phyloP scores from a whole-genome alignment of 2,113 vertebrate genomes.

The Lota lota region DNA sequence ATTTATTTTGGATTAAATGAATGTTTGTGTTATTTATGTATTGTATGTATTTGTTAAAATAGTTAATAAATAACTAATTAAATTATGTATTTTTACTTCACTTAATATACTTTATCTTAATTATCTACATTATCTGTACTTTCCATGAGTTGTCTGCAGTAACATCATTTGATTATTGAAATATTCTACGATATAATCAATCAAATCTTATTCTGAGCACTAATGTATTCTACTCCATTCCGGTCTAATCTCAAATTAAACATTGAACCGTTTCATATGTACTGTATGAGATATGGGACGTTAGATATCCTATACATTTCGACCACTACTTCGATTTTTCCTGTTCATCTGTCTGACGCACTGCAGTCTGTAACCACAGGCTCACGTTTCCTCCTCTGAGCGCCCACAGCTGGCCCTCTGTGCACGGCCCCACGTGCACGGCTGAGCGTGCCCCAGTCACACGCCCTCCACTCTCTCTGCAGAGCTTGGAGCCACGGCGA shows the following conservation, averaged over 20 bases:
- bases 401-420: constrained; percentile 34
- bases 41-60: too few relatives aligned
- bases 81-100: too few relatives aligned
- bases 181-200: too few relatives aligned
- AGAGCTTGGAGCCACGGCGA: constrained; percentile 61
- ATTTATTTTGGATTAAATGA: too few relatives aligned
- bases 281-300: background rate
- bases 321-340: background rate
- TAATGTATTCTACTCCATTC: too few relatives aligned
- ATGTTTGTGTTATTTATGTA: too few relatives aligned
- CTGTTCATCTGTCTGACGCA: constrained; percentile 40
- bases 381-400: constrained; percentile 37
- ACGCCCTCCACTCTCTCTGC: constrained; percentile 47
- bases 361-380: background rate
- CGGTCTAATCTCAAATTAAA: background rate
- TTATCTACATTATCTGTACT: too few relatives aligned
- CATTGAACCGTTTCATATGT: background rate
- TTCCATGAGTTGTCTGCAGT: too few relatives aligned
- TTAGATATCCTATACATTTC: background rate
- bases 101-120: too few relatives aligned
- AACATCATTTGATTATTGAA: too few relatives aligned
- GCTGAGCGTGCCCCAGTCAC: constrained; percentile 52
- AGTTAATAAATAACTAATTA: too few relatives aligned
- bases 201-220: too few relatives aligned
- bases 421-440: constrained; percentile 14